Conservation (phyloP, 2,888 invertebrate genomes). For the Agrotis exclamationis region DNA sequence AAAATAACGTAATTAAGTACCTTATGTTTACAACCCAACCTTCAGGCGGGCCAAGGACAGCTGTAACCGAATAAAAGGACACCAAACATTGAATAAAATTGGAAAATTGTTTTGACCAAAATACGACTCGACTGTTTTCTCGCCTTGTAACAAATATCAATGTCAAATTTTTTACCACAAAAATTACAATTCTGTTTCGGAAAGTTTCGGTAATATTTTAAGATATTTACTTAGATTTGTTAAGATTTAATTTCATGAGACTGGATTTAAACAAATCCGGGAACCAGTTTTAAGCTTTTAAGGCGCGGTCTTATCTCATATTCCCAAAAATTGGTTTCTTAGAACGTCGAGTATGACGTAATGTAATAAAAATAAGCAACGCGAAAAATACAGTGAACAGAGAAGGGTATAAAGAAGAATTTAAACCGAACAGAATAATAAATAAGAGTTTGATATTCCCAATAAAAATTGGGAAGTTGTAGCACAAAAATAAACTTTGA, state of each 20-base stretch:
- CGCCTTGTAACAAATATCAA: constrained; percentile 20
- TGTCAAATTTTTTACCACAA: constrained; percentile 18
- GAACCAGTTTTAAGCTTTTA: not conserved
- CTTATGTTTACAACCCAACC: constrained; percentile 39
- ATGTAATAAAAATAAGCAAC: too few species aligned
- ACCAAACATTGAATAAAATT: constrained; percentile 49
- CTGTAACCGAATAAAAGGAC: constrained; percentile 49
- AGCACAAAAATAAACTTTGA: too few species aligned
- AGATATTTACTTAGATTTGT: not conserved
- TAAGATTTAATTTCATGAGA: not conserved
- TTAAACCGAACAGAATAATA: too few species aligned
- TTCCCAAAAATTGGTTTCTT: too few species aligned
- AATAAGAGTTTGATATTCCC: too few species aligned
- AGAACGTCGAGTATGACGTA: too few species aligned
- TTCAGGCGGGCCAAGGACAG: constrained; percentile 41
- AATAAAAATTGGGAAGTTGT: too few species aligned
- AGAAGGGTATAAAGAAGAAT: too few species aligned
- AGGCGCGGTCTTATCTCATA: too few species aligned
- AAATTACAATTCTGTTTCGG: not conserved
- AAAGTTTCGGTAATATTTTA: not conserved
- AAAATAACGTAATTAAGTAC: constrained; percentile 24
- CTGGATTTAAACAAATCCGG: not conserved
- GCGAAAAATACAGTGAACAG: too few species aligned
- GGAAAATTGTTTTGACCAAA: constrained; percentile 51
- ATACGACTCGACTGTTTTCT: constrained; percentile 27